Base-by-base conservation (phyloP, 2,797 vertebrate species). In the Myotis daubentonii region DNA sequence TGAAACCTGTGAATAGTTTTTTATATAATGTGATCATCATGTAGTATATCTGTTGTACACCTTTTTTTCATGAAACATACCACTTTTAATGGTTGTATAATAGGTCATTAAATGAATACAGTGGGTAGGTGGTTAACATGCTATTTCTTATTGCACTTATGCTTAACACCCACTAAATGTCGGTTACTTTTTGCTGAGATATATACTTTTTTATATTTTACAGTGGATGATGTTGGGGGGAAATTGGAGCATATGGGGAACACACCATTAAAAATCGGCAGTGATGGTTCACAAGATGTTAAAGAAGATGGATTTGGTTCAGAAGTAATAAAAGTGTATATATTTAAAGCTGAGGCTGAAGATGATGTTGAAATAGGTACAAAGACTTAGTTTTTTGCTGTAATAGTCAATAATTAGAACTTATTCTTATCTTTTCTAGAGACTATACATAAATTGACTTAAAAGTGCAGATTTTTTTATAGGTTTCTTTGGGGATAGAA, bases 301-400 rank as follows among this genome's bases (percentile, higher is more conserved):
- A 99, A 99, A 98, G 99, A 99, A 96, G 99, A 99, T 51, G 99
- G 98, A 5, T 99, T 99, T 96, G 99, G 99, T 95, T 99, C 99
- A 38, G 99, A 99, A 98, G 99, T 99, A 97, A 99, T 99, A 98
- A 99, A 99, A 98, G 99, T 99, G 96, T 99, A 99, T 98, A 99
- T 99, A 98, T 99, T 99, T 98, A 99, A 99, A 99, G 99, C 99
- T 71, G 99, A 99, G 98, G 99, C 99, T 82, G 99, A 99, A 97
- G 99, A 99, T 97, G 99, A 99, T 98, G 99, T 99, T 60, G 99
- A 99, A 98, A 99, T 99, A 98, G 99, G 99, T 98, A 98, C 68
- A 95, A 96, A 91, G 96, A 94, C 71, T 47, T 47, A 94, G 0
- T 88, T 53, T 95, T 12, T 95, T 97, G 12, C 75, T 95, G 15